Evolutionary conservation across 2,888 invertebrate species (phyloP), one percentile per base, ranked within the genome.

Genomic region (Allolobophora icterica): DNA sequence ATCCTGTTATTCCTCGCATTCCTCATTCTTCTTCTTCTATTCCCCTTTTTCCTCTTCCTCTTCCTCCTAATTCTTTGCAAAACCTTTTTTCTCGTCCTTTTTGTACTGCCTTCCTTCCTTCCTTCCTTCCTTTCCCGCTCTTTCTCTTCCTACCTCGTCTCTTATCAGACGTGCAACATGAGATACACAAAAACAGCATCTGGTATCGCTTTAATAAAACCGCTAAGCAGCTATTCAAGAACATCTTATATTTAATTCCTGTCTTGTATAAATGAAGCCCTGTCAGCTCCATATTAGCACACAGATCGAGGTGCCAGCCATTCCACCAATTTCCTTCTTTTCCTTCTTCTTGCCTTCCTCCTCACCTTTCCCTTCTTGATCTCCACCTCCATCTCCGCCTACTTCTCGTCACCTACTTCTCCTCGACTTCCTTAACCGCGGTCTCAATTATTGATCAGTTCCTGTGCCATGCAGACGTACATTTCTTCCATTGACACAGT

Each of bases 361-460:
- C 1, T 24, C 52, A 8, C 52, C 24, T 52, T 11, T 24, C 11
- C 24, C 52, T 52, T 24, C 52, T 52, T 11, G 24, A 8, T 52
- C 52, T 24, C 6, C 52, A 24, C 1, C 52, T 52, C 24, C 52
- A 4, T 52, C 52, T 71, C 11, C 11, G 1, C n/a, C 17, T n/a
- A 8, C 71, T 71, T n/a, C n/a, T 71, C n/a, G 0, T 8, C 5
- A 6, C 8, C 71, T n/a, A n/a, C 71, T 71, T 13, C n/a, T 71
- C 6, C 71, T n/a, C 71, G 30, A 3, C n/a, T 8, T 30, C n/a
- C n/a, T 71, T 71, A 71, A 8, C 71, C 1, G 71, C 71, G 71
- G n/a, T n/a, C n/a, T n/a, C 71, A 71, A 71, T 71, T 71, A 71
- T 71, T 71, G 71, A 71, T n/a, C 71, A n/a, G n/a, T n/a, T 71